Conservation (phyloP, 2,113 vertebrate genomes). For the Ophthalmolycus amberensis region DNA sequence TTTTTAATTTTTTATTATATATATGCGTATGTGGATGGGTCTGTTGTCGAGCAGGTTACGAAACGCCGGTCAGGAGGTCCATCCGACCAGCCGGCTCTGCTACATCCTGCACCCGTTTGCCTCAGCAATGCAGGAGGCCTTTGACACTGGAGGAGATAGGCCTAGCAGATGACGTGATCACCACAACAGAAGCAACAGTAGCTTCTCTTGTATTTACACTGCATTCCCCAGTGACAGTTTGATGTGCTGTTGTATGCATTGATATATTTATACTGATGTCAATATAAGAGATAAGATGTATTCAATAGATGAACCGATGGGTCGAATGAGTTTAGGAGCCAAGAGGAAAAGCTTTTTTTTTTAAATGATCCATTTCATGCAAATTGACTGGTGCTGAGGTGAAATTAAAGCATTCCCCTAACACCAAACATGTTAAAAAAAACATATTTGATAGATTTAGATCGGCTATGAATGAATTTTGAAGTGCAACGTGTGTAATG, state of each 20-base stretch:
- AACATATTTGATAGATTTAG: neutral
- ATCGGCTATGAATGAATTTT: neutral
- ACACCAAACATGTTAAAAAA: neutral
- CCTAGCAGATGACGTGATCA: conserved; percentile 65
- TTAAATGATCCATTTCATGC: neutral
- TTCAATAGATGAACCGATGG: neutral
- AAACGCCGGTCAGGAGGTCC: conserved; percentile 55
- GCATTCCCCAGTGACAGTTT: conserved; percentile 1
- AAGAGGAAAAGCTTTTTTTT: neutral
- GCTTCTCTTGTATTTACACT: neutral
- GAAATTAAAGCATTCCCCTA: neutral
- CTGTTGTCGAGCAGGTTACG: conserved; percentile 52
- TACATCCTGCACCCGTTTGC: conserved; percentile 2
- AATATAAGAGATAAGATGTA: neutral
- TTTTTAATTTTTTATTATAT: neutral
- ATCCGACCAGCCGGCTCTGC: conserved; percentile 28
- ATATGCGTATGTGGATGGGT: conserved; percentile 21
- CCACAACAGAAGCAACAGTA: conserved; percentile 37
- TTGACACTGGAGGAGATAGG: conserved; percentile 57
- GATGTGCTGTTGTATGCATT: neutral
- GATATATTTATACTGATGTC: neutral
- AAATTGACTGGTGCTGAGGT: neutral
- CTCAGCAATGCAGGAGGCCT: conserved; percentile 50
- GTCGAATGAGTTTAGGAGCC: neutral
- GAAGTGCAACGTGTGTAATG: neutral